Percentiles rank a stretch among this genome's conserved stretches.
Evolutionary conservation across 92 coral and sea anemone genomes (phyloP).

Genomic region (Bergia sp.): DNA sequence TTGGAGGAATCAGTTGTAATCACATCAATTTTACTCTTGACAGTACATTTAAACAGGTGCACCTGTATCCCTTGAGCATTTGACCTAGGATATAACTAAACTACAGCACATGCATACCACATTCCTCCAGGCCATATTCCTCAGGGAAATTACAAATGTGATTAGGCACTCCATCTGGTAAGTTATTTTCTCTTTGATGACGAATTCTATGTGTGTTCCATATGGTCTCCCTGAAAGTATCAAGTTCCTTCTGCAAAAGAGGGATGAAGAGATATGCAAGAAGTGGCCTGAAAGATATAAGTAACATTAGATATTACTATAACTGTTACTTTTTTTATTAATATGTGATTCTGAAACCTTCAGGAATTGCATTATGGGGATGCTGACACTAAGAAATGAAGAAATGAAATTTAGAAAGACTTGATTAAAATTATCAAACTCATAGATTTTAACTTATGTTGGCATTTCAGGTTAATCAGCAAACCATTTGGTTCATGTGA

Average conservation of each 20-base stretch:
- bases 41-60: too few relatives aligned
- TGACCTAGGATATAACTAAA: too few relatives aligned
- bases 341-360: not conserved
- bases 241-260: constrained; percentile 20
- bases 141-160: not conserved
- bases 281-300: not conserved
- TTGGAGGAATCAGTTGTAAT: too few relatives aligned
- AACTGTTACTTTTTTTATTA: not conserved
- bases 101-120: not conserved
- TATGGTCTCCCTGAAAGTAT: not conserved
- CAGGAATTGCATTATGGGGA: not conserved
- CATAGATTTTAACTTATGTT: too few relatives aligned
- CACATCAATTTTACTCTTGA: too few relatives aligned
- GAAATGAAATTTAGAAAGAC: too few relatives aligned
- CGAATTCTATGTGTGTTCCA: not conserved
- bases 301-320: not conserved
- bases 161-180: not conserved
- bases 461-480: too few relatives aligned
- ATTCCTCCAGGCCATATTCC: constrained; percentile 26
- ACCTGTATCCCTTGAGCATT: too few relatives aligned
- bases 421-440: too few relatives aligned
- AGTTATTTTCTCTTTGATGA: not conserved
- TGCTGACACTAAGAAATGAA: too few relatives aligned
- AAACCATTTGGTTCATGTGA: too few relatives aligned
- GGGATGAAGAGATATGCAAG: constrained; percentile 14